Evolutionary conservation across 2,113 vertebrate genomes (phyloP), one percentile per base, ranked within the genome.

Genomic region (Saguinus imperator): DNA sequence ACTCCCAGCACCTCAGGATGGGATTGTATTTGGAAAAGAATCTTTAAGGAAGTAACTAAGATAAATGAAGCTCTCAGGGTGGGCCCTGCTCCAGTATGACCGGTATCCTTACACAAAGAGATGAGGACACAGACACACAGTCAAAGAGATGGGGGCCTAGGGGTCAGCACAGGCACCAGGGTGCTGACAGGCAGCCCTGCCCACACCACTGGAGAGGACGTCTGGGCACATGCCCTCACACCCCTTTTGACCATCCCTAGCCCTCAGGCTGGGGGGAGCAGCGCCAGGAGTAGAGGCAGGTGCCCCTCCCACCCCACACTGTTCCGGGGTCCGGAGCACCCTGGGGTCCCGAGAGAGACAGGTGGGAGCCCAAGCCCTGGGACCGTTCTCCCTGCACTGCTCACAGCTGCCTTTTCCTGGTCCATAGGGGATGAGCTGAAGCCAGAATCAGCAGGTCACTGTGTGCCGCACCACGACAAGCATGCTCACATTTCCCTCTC

Each of bases 321-420:
- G 20, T 20, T n/a, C 70, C 11, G 17, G 70, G 4, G 20, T 21
- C 70, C 20, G 0, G 18, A 72, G n/a, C 18, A 1, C 20, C 70
- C n/a, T 20, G 18, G n/a, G n/a, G 70, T 21, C 70, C 70, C 10
- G 70, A 72, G n/a, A 37, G 8, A 72, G n/a, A 18, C n/a, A 72
- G 70, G n/a, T 0, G 9, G 70, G 70, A 21, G n/a, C 20, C 70
- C n/a, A 0, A 72, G 29, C 32, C 84, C 10, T 45, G 4, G n/a
- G 66, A 70, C 45, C 13, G 3, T 9, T 14, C 20, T 4, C 11
- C 61, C 32, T 11, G 12, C 18, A 3, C 25, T 4, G 7, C 25
- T 0, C 32, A 35, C 5, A 11, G 87, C 5, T 8, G 14, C 14
- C 43, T 25, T 48, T 43, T 43, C 50, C 55, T 18, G 21, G 43